phyloP scores from a whole-genome alignment of 1,140 invertebrate genomes.

The Araneus ventricosus region DNA sequence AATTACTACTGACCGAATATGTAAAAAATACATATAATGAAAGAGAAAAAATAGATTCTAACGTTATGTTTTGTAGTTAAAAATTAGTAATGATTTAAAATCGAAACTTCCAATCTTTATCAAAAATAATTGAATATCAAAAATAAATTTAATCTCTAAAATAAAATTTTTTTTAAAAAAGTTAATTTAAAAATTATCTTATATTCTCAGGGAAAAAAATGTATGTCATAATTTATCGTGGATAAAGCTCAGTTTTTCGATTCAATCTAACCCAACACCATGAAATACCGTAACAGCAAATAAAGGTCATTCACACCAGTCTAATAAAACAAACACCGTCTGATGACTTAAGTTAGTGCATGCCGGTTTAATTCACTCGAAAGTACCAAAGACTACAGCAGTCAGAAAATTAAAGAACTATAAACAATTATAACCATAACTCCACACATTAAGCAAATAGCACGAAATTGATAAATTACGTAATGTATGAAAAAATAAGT shows the following conservation, averaged over 20 bases:
- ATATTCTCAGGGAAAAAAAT: too few relatives aligned
- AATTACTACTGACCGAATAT: too few relatives aligned
- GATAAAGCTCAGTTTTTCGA: neutral
- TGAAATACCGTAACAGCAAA: constrained; percentile 20
- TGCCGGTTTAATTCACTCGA: constrained; percentile 42
- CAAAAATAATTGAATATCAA: too few relatives aligned
- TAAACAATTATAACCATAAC: neutral
- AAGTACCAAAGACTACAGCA: neutral
- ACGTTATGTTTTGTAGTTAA: too few relatives aligned
- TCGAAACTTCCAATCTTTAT: too few relatives aligned
- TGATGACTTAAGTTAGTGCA: neutral
- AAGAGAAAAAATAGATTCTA: too few relatives aligned
- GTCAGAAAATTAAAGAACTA: neutral
- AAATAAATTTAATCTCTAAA: too few relatives aligned
- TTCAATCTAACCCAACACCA: neutral
- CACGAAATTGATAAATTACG: neutral
- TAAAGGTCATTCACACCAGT: constrained; percentile 69
- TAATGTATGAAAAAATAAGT: neutral
- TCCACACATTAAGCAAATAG: neutral
- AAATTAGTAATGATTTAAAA: too few relatives aligned
- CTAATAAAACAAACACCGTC: constrained; percentile 70
- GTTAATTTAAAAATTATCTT: too few relatives aligned
- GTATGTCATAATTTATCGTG: neutral
- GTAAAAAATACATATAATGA: too few relatives aligned
- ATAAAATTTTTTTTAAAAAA: too few relatives aligned